Percentiles rank a stretch among this genome's conserved stretches.
phyloP scores from a whole-genome alignment of 2,888 invertebrate species.

The Anodontia alba region DNA sequence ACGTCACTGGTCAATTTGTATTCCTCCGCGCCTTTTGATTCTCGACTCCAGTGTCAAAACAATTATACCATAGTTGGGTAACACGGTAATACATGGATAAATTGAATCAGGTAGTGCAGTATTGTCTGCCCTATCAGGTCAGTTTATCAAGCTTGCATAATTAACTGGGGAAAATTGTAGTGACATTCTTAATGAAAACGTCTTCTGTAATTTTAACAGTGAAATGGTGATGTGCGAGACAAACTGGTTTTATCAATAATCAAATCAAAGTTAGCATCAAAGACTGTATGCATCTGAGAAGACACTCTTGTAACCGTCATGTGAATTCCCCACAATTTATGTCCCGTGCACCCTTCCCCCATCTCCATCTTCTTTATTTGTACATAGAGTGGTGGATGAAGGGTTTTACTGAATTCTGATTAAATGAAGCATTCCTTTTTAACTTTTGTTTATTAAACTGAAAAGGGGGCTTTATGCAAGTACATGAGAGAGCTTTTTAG shows the following conservation, averaged over 20 bases:
- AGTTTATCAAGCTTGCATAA: slow-evolving; percentile 2
- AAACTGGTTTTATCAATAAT: neutral
- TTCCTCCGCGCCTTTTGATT: slow-evolving; percentile 34
- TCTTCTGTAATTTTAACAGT: neutral
- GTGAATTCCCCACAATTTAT: too few species aligned
- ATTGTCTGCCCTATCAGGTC: slow-evolving; percentile 1
- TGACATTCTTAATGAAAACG: slow-evolving; percentile 1
- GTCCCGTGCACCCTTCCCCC: too few species aligned
- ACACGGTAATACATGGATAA: slow-evolving; percentile 30
- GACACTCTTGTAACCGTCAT: too few species aligned
- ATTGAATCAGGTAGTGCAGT: neutral
- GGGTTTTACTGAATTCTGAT: too few species aligned
- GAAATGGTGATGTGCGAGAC: neutral
- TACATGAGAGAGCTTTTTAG: too few species aligned
- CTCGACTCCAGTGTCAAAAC: slow-evolving; percentile 54
- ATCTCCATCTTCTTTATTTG: too few species aligned
- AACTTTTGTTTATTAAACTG: too few species aligned
- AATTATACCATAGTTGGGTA: slow-evolving; percentile 54
- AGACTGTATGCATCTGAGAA: neutral
- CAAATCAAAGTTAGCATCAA: neutral
- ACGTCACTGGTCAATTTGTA: slow-evolving; percentile 38
- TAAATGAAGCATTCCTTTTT: too few species aligned
- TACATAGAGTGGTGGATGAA: too few species aligned
- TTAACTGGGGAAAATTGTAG: neutral
- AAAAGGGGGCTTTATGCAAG: too few species aligned